Base-by-base conservation (phyloP, 2,113 vertebrate species). In the Pavo muticus region DNA sequence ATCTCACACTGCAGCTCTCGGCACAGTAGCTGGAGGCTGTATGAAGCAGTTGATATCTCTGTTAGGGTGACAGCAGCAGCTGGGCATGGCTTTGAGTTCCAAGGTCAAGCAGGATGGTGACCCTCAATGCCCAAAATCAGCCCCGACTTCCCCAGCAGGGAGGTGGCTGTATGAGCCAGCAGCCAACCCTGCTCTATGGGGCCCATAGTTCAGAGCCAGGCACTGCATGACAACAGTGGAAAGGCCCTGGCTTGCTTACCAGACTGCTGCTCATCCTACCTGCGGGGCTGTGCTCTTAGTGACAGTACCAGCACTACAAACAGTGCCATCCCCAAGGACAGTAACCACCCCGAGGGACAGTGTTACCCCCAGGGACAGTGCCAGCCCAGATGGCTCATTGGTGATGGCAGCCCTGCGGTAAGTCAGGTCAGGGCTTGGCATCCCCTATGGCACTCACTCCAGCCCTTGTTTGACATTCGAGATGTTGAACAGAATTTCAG, bases 341-440 rank as follows among this genome's bases (percentile, higher is more conserved):
- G 13, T 48, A 29, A 23, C 27, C 56, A 75, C 29, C 1, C 25
- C 6, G 8, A 11, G 54, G 14, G 56, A 25, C 23, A 18, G 30
- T 18, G 17, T 11, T 50, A 57, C 27, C 54, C 60, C 42, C 11
- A 13, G 37, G 27, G 50, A 19, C 57, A 35, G 59, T 24, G 73
- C 68, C 71, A 72, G 19, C 25, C 35, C 21, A 48, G 17, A 65
- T 0, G 0, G 12, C 35, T 67, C 64, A 52, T 13, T 30, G 45
- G 32, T 5, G 24, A 39, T 0, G 3, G 2, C 29, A 64, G 19
- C 13, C 19, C 14, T 0, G 1, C 6, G 19, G 32, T 35, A 27
- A 8, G 8, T 47, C 25, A 47, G 35, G 7, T 37, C n/a, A 2
- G 63, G 48, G 23, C 40, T 69, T 25, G 40, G 40, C 17, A 37